A percentile compares a stretch with the other conserved stretches of the same genome.
These are phyloP conservation scores for Denticeps clupeoides DNA, from an alignment of 2,797 vertebrate genomes.

Conservation along the genomic window DNA sequence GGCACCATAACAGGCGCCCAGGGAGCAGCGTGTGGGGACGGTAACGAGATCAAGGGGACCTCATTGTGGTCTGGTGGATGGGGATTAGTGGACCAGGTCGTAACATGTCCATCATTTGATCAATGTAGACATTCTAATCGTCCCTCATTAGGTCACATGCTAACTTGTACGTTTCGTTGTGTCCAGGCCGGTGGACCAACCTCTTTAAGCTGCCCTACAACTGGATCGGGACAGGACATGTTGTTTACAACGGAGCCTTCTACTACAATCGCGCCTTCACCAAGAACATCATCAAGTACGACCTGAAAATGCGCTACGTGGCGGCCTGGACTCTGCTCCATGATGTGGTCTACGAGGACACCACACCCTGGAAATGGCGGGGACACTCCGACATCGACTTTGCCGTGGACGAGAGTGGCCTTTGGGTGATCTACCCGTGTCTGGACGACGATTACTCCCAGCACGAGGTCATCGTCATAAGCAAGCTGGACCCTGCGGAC, in stretches of 20 bases:
- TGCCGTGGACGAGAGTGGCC: conserved; percentile 86
- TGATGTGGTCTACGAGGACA: conserved; percentile 85
- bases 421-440: conserved; percentile 94
- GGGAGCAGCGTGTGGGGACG: no score
- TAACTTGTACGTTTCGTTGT: no score
- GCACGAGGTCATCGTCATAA: conserved; percentile 83
- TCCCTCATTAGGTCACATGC: no score
- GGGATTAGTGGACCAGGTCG: no score
- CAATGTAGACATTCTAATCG: no score
- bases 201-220: conserved; percentile 96
- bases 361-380: conserved; percentile 93
- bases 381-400: conserved; percentile 96
- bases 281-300: conserved; percentile 97
- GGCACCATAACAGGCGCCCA: no score
- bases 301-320: conserved; percentile 84
- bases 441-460: conserved; percentile 76
- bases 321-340: conserved; percentile 85
- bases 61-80: no score
- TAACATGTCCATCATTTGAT: no score
- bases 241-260: conserved; percentile 89
- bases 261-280: conserved; percentile 98
- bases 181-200: conserved; percentile 90
- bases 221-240: conserved; percentile 95
- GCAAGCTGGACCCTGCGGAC: conserved; percentile 82
- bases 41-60: no score